These are phyloP conservation scores for Pipistrellus nathusii DNA, from an alignment of 2,797 vertebrate genomes.

Conservation along the genomic window DNA sequence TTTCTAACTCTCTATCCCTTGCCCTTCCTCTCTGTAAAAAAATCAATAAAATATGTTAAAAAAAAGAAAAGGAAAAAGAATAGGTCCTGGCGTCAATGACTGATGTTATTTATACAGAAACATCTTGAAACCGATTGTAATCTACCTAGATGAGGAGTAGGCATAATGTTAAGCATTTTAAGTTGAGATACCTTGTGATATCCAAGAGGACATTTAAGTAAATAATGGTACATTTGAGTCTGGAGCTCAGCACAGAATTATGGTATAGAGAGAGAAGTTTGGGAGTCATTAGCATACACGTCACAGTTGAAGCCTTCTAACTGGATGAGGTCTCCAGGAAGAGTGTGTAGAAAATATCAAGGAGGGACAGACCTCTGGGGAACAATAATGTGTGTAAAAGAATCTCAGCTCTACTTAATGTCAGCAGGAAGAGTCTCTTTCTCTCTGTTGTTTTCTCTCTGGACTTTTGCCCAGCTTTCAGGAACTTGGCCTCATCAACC, in stretches of 20 bases:
- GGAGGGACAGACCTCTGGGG: not conserved
- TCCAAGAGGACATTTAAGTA: not conserved
- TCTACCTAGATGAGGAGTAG: not conserved
- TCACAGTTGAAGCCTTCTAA: not conserved
- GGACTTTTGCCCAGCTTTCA: not conserved
- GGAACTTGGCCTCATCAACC: not conserved
- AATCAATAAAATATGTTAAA: no score
- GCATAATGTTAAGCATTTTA: slow-evolving; percentile 16
- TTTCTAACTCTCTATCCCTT: no score
- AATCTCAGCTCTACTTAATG: not conserved
- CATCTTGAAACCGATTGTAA: not conserved
- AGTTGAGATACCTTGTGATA: slow-evolving; percentile 19
- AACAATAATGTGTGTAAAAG: not conserved
- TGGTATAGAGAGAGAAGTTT: not conserved
- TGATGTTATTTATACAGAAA: not conserved
- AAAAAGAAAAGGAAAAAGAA: not conserved
- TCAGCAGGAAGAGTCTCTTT: not conserved
- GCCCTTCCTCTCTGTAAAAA: no score
- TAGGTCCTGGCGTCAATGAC: not conserved
- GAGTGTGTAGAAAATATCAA: not conserved
- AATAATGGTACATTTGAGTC: not conserved
- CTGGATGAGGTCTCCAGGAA: slow-evolving; percentile 8
- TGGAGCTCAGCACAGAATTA: not conserved
- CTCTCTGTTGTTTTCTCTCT: not conserved
- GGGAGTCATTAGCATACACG: not conserved